Conservation (phyloP, 2,113 vertebrate genomes). For the Xenus cinereus region DNA sequence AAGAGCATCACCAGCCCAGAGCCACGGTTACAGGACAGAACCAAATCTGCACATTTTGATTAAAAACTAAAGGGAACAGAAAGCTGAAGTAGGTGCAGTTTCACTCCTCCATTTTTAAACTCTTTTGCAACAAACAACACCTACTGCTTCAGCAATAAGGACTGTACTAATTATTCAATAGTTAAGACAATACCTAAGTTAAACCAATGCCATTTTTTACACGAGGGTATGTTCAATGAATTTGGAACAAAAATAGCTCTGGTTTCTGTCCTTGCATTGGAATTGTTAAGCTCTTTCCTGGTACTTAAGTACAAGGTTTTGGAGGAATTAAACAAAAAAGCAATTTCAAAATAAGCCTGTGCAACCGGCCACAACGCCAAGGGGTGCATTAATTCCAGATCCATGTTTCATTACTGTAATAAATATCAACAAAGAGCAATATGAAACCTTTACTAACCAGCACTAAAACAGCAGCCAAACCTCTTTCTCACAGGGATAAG, state of each 20-base stretch:
- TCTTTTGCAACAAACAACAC: not conserved
- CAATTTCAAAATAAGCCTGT: not conserved
- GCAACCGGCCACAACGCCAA: not conserved
- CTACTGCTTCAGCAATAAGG: not conserved
- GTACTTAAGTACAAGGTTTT: not conserved
- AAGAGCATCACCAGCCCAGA: not conserved
- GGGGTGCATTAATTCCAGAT: too few species aligned
- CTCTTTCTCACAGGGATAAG: not conserved
- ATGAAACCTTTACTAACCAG: not conserved
- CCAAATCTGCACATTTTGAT: fast-evolving
- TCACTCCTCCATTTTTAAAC: not conserved
- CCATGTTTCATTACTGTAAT: not conserved
- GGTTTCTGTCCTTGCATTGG: not conserved
- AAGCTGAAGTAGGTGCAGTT: not conserved
- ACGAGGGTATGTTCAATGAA: fast-evolving
- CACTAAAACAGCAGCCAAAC: not conserved
- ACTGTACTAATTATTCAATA: not conserved
- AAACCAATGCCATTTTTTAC: not conserved
- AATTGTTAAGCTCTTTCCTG: not conserved
- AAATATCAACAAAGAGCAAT: fast-evolving
- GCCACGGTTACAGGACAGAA: not conserved
- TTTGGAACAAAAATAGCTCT: not conserved
- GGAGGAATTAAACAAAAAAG: not conserved
- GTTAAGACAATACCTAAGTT: not conserved
- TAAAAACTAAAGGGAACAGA: not conserved